Evolutionary conservation across 2,888 invertebrate species (phyloP).

Genomic region (Phlogophora meticulosa): DNA sequence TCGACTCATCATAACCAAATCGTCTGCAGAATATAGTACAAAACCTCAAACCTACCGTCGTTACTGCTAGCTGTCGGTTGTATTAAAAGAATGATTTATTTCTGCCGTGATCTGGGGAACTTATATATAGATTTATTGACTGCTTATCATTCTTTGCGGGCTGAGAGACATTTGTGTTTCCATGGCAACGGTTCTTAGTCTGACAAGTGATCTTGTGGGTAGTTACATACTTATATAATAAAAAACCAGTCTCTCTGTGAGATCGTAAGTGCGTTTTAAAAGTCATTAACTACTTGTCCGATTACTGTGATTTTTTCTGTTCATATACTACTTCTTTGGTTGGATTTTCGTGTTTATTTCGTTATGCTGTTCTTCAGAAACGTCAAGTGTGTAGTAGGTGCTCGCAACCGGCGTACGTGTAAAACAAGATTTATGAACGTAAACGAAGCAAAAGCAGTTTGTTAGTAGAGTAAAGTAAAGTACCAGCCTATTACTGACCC

Average conservation of each 20-base stretch:
- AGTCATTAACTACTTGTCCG: constrained; percentile 7
- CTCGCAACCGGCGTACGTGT: no score
- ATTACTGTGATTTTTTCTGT: constrained; percentile 8
- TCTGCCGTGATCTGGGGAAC: constrained; percentile 20
- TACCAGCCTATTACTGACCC: no score
- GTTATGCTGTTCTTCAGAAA: no score
- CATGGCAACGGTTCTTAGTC: constrained; percentile 27
- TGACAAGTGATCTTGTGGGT: constrained; percentile 17
- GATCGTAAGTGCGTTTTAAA: background rate
- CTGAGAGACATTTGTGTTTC: constrained; percentile 45
- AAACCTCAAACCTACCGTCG: constrained; percentile 1
- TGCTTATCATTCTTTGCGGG: constrained; percentile 39
- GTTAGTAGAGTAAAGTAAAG: no score
- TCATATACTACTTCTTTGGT: background rate
- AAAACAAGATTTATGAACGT: no score
- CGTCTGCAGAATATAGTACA: constrained; percentile 33
- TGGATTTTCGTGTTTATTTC: background rate
- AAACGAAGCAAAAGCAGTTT: no score
- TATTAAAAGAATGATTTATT: constrained; percentile 53
- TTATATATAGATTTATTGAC: constrained; percentile 48
- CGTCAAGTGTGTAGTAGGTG: no score
- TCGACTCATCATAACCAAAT: constrained; percentile 30
- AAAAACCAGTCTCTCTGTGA: background rate
- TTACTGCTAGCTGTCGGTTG: constrained; percentile 20
- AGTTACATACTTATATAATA: background rate